Evolutionary conservation across 2,797 vertebrate genomes (phyloP).

Genomic region (Avahi laniger): DNA sequence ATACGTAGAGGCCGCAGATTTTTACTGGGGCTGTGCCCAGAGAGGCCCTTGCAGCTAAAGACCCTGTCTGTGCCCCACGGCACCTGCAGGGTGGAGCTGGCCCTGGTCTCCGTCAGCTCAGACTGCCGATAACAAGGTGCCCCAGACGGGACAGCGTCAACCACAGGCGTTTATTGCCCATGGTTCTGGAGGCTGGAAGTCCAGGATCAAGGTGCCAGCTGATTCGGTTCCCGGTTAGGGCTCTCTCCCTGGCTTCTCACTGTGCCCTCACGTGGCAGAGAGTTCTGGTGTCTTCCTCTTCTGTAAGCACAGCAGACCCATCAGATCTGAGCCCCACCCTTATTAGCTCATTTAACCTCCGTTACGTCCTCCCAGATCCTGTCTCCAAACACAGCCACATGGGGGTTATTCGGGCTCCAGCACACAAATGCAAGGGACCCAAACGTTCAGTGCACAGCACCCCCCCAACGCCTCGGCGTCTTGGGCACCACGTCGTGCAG

Average conservation of each 20-base stretch:
- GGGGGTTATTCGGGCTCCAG: background rate
- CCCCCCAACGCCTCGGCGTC: background rate
- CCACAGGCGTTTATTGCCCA: too few species aligned
- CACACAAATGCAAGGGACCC: background rate
- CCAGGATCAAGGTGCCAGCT: too few species aligned
- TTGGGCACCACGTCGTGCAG: background rate
- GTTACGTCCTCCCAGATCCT: background rate
- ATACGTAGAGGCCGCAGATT: background rate
- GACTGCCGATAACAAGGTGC: background rate
- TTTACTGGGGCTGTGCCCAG: rapidly evolving
- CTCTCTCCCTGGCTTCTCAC: background rate
- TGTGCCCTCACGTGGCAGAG: background rate
- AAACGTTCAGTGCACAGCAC: background rate
- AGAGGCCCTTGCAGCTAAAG: background rate
- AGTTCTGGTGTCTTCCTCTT: background rate
- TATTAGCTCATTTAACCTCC: background rate
- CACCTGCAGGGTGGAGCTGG: background rate
- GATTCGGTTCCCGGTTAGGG: background rate
- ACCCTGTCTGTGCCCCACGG: background rate
- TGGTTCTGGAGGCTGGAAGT: background rate
- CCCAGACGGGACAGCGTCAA: background rate
- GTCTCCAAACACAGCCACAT: background rate
- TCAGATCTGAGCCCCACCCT: background rate
- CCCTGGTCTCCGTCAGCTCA: background rate
- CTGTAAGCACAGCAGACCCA: background rate